Percentiles rank a stretch among this genome's conserved stretches.
Evolutionary conservation across 1,140 invertebrate species (phyloP).

Genomic region (Halotydeus destructor): DNA sequence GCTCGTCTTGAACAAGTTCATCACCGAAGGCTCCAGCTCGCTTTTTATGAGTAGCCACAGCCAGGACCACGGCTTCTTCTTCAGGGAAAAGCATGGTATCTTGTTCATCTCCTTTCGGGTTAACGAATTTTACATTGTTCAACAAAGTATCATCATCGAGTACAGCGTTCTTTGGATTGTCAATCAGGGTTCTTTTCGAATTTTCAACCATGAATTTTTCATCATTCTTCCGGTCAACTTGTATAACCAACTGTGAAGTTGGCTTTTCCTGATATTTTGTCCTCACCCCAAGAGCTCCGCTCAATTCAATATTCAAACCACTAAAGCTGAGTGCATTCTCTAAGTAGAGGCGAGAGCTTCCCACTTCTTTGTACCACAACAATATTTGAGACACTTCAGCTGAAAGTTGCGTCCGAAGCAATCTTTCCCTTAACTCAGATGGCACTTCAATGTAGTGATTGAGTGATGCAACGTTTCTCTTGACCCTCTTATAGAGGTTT

Average conservation of each 20-base stretch:
- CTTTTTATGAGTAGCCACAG: conserved; percentile 38
- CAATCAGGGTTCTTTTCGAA: conserved; percentile 1
- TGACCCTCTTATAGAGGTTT: too few species aligned
- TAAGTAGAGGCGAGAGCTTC: conserved; percentile 41
- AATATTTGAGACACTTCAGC: conserved; percentile 52
- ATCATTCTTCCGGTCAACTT: conserved; percentile 29
- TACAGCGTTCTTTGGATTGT: conserved; percentile 31
- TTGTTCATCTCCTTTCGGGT: conserved; percentile 30
- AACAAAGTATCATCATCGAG: conserved; percentile 65
- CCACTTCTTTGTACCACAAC: conserved; percentile 45
- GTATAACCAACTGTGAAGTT: conserved; percentile 54
- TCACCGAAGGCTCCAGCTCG: conserved; percentile 52
- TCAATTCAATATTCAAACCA: conserved; percentile 40
- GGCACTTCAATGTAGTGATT: too few species aligned
- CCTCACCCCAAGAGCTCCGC: conserved; percentile 57
- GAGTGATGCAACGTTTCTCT: too few species aligned
- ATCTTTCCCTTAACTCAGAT: too few species aligned
- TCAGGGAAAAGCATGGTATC: conserved; percentile 30
- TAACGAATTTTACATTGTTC: conserved; percentile 43
- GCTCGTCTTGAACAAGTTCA: conserved; percentile 50
- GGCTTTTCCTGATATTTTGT: conserved; percentile 65
- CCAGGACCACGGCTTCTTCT: conserved; percentile 55
- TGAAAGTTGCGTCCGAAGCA: too few species aligned
- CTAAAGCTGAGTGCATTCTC: conserved; percentile 35
- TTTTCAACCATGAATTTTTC: not conserved